Evolutionary conservation across 2,888 invertebrate genomes (phyloP), one percentile per base, ranked within the genome.

Genomic region (Encarsia formosa): DNA sequence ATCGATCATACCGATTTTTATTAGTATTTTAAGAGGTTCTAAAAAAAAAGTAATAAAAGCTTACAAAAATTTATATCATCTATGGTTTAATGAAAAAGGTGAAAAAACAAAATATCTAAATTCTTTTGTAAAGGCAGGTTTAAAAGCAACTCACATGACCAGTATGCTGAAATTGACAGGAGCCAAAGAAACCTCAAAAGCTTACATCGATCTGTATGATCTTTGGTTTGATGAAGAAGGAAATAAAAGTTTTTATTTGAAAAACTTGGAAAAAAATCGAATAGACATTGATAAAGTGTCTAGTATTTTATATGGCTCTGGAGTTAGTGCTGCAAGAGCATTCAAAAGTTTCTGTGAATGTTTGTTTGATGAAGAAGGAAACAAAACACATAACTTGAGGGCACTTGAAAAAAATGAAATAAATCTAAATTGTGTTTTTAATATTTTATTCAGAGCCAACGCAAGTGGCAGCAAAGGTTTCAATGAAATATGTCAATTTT

Each of bases 61-160:
- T 54, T 65, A 68, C 57, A 61, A 63, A 64, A 59, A 62, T 49
- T 62, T 68, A 57, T 64, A 63, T 59, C 53, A 63, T 45, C 54
- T 61, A 45, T 67, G 63, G 61, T 64, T 68, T 26, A 44, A 55
- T 23, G 43, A 35, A 15, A 18, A 51, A 59, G 61, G 62, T 47
- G 56, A 61, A 52, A 62, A 59, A 52, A 54, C 58, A 5, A 20
- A 44, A 26, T 43, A 49, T 37, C 34, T 59, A 29, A 35, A 26
- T 26, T 19, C 23, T 23, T 4, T 49, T 16, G 43, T 46, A 29
- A 8, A 47, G 19, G 15, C 34, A 9, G 52, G 34, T 31, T 46
- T 55, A 13, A 39, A 22, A 39, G 16, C 46, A 15, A 26, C 18
- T 22, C 46, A 8, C 9, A 49, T 64, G 41, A 60, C 62, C 11